Conservation (phyloP, 2,888 invertebrate genomes). For the Drosophila stalkeri region DNA sequence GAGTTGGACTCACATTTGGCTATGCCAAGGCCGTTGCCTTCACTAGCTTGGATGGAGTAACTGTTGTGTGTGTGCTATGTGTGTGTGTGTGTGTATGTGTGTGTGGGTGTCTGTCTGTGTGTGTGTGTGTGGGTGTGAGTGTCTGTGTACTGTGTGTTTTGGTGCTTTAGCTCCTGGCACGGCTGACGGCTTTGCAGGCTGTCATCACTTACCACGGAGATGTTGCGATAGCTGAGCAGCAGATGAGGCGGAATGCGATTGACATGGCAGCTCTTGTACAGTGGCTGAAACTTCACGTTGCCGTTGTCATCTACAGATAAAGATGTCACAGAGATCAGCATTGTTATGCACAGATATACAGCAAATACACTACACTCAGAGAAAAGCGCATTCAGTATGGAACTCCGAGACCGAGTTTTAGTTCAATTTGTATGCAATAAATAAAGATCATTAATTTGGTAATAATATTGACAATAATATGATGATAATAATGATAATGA, state of each 20-base stretch:
- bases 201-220: constrained; percentile 89
- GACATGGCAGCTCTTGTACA: constrained; percentile 90
- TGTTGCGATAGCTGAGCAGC: constrained; percentile 90
- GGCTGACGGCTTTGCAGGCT: constrained; percentile 47
- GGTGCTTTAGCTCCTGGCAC: constrained; percentile 45
- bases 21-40: constrained; percentile 40
- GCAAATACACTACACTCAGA: constrained; percentile 25
- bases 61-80: constrained; percentile 27
- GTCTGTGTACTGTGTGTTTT: constrained; percentile 10
- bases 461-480: neutral
- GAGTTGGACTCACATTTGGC: constrained; percentile 53
- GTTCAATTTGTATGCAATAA: neutral
- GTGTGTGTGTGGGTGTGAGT: constrained; percentile 1
- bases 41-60: constrained; percentile 46
- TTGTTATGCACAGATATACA: constrained; percentile 25
- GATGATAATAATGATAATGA: neutral
- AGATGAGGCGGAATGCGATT: constrained; percentile 89
- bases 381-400: neutral
- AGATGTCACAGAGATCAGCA: constrained; percentile 60
- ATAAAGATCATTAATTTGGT: neutral
- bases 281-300: constrained; percentile 89
- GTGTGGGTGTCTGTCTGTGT: constrained; percentile 11
- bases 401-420: too few relatives aligned
- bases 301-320: constrained; percentile 87
- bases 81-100: constrained; percentile 8